These are phyloP conservation scores for Pandemis heparana DNA, from an alignment of 2,888 invertebrate genomes.

Conservation along the genomic window DNA sequence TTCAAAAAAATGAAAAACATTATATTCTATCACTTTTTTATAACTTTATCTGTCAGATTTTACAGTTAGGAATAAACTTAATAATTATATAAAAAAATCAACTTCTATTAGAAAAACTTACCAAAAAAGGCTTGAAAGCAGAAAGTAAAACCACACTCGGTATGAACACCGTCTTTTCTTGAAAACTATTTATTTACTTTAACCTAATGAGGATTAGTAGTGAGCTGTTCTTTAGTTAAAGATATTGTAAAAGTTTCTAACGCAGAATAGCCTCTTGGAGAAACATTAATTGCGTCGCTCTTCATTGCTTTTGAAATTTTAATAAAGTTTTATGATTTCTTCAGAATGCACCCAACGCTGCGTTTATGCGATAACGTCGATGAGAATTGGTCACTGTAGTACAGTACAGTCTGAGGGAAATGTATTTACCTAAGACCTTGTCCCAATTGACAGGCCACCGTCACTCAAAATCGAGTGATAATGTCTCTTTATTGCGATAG, in stretches of 20 bases:
- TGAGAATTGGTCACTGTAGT: slow-evolving; percentile 51
- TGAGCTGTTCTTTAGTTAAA: not conserved
- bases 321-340: slow-evolving; percentile 81
- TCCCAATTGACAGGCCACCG: too few relatives aligned
- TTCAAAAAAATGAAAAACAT: too few relatives aligned
- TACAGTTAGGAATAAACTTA: too few relatives aligned
- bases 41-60: too few relatives aligned
- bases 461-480: too few relatives aligned
- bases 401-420: too few relatives aligned
- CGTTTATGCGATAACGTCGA: slow-evolving; percentile 53
- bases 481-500: too few relatives aligned
- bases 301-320: slow-evolving; percentile 73
- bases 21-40: too few relatives aligned
- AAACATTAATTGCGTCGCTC: slow-evolving; percentile 67
- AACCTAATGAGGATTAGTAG: not conserved
- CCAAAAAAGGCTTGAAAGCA: not conserved
- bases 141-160: too few relatives aligned
- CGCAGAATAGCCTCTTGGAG: slow-evolving; percentile 52
- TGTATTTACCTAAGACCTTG: too few relatives aligned
- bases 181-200: not conserved
- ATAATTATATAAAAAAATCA: too few relatives aligned
- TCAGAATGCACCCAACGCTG: slow-evolving; percentile 75
- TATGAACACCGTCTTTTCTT: not conserved
- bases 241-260: slow-evolving; percentile 33
- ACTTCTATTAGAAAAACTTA: too few relatives aligned